Evolutionary conservation across 2,113 vertebrate species (phyloP).

Genomic region (Dasyurus viverrinus): DNA sequence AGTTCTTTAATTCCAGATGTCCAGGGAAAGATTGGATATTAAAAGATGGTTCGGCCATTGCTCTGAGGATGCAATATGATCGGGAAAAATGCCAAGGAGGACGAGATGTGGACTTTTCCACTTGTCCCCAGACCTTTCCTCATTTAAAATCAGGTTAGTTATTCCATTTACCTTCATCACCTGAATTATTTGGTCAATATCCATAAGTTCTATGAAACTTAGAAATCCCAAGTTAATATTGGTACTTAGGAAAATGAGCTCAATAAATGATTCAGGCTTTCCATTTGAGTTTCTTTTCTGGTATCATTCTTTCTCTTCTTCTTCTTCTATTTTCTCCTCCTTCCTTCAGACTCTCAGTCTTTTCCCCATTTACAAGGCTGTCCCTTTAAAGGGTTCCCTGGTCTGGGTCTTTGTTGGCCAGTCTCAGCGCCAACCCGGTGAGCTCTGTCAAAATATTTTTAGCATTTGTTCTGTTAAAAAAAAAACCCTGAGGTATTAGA

Average conservation of each 20-base stretch:
- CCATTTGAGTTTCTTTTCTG: slow-evolving; percentile 1
- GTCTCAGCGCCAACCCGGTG: slow-evolving; percentile 79
- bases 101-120: not conserved
- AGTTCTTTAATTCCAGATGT: not conserved
- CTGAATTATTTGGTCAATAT: not conserved
- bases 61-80: not conserved
- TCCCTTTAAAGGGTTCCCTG: slow-evolving; percentile 62
- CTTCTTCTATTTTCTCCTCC: not conserved
- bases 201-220: not conserved
- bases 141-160: not conserved
- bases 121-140: not conserved
- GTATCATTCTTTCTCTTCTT: not conserved
- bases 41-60: not conserved
- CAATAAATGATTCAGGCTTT: slow-evolving; percentile 7
- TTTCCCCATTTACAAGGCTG: not conserved
- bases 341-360: not conserved
- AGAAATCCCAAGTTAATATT: not conserved
- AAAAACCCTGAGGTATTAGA: slow-evolving; percentile 97
- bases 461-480: slow-evolving; percentile 90
- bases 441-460: slow-evolving; percentile 90
- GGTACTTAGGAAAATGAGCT: not conserved
- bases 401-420: slow-evolving; percentile 63
- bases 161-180: not conserved
- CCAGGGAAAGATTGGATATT: not conserved
- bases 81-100: not conserved